Percentiles rank a stretch among this genome's conserved stretches.
phyloP scores from a whole-genome alignment of 2,113 vertebrate species.

The Pavo muticus region DNA sequence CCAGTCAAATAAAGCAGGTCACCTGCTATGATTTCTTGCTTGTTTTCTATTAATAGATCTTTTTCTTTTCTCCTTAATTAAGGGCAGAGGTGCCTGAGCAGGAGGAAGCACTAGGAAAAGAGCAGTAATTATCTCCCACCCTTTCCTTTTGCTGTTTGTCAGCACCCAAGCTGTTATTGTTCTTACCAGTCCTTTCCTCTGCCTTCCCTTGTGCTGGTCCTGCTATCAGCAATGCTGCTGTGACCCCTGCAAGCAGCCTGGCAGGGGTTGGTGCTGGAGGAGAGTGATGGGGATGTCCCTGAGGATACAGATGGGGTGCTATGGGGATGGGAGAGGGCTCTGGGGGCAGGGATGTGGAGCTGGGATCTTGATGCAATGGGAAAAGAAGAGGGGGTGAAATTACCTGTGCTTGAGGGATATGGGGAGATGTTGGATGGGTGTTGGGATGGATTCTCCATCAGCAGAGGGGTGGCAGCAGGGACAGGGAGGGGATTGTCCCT shows the following conservation, averaged over 20 bases:
- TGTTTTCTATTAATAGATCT: background rate
- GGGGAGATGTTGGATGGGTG: too few relatives aligned
- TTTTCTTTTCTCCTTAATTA: background rate
- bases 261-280: background rate
- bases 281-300: rapidly evolving
- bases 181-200: background rate
- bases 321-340: background rate
- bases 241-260: background rate
- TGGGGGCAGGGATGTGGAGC: background rate
- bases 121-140: background rate
- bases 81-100: background rate
- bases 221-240: rapidly evolving
- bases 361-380: background rate
- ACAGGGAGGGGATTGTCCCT: too few relatives aligned
- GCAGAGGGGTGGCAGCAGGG: too few relatives aligned
- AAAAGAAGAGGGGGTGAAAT: background rate
- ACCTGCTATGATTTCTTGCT: background rate
- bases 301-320: rapidly evolving
- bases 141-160: background rate
- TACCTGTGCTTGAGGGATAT: background rate
- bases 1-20: background rate
- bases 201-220: background rate
- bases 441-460: too few relatives aligned
- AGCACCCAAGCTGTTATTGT: background rate
- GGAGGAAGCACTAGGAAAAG: background rate